Conservation (phyloP, 2,888 invertebrate species). For the Drosophila macrothrix region DNA sequence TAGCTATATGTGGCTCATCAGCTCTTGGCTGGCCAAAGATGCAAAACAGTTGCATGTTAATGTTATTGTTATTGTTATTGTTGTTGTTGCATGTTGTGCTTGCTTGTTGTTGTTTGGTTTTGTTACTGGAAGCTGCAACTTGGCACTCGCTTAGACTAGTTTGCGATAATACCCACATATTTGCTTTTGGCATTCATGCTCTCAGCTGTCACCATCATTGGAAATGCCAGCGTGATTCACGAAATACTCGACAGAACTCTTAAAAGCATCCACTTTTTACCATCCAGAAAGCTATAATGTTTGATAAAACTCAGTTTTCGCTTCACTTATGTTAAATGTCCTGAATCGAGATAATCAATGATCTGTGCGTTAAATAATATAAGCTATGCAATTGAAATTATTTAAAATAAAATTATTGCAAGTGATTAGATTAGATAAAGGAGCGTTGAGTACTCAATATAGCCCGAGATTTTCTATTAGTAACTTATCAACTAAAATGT, state of each 20-base stretch:
- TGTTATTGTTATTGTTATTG: slow-evolving; percentile 10
- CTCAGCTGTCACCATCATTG: slow-evolving; percentile 19
- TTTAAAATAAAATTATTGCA: not conserved
- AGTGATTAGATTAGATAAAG: not conserved
- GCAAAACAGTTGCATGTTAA: slow-evolving; percentile 51
- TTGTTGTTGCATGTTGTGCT: not conserved
- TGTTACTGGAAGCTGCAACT: slow-evolving; percentile 30
- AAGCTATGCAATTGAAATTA: not conserved
- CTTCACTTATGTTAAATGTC: not conserved
- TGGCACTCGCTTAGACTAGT: slow-evolving; percentile 35
- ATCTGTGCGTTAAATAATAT: not conserved
- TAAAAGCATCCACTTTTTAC: too few relatives aligned
- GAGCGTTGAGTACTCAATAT: not conserved
- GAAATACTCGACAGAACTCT: not conserved
- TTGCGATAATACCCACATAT: slow-evolving; percentile 56
- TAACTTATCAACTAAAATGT: not conserved
- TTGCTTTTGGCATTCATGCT: slow-evolving; percentile 38
- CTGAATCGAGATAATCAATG: not conserved
- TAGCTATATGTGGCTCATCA: slow-evolving; percentile 16
- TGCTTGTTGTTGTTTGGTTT: slow-evolving; percentile 8
- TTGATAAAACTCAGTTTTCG: not conserved
- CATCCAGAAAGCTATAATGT: too few relatives aligned
- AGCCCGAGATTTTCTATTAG: not conserved
- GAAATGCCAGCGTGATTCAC: slow-evolving; percentile 36
- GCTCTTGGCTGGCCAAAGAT: slow-evolving; percentile 39